Conservation (phyloP, 2,888 invertebrate species). For the Nomada ferruginata region DNA sequence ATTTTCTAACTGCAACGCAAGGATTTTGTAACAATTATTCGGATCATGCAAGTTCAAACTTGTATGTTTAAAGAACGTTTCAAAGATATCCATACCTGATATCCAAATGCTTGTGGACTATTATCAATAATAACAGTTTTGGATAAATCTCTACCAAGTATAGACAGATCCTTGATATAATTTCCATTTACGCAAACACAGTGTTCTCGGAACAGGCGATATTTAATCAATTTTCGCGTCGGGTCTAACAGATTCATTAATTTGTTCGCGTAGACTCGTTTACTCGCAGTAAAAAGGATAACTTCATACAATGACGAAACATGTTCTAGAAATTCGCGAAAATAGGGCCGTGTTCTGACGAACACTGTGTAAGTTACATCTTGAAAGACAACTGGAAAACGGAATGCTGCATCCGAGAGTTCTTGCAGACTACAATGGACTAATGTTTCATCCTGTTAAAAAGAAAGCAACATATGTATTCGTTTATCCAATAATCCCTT, state of each 20-base stretch:
- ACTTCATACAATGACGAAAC: conserved; percentile 96
- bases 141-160: conserved; percentile 95
- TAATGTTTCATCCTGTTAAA: conserved; percentile 94
- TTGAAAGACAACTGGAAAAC: conserved; percentile 96
- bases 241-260: conserved; percentile 96
- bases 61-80: background rate
- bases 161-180: conserved; percentile 97
- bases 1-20: conserved; percentile 91
- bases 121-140: conserved; percentile 95
- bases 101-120: conserved; percentile 97
- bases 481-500: background rate
- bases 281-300: conserved; percentile 97
- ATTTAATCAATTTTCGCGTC: conserved; percentile 94
- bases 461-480: conserved; percentile 23
- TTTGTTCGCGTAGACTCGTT: conserved; percentile 97
- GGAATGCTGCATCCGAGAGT: conserved; percentile 95
- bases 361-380: conserved; percentile 94
- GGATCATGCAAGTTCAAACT: too few relatives aligned
- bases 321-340: conserved; percentile 95
- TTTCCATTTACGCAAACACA: conserved; percentile 98
- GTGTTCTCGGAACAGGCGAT: conserved; percentile 96
- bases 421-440: conserved; percentile 98
- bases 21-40: conserved; percentile 25
- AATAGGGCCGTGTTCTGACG: conserved; percentile 95
- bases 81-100: conserved; percentile 87